Base-by-base conservation (phyloP, 2,113 vertebrate genomes). In the Leptobrachium ailaonicum region DNA sequence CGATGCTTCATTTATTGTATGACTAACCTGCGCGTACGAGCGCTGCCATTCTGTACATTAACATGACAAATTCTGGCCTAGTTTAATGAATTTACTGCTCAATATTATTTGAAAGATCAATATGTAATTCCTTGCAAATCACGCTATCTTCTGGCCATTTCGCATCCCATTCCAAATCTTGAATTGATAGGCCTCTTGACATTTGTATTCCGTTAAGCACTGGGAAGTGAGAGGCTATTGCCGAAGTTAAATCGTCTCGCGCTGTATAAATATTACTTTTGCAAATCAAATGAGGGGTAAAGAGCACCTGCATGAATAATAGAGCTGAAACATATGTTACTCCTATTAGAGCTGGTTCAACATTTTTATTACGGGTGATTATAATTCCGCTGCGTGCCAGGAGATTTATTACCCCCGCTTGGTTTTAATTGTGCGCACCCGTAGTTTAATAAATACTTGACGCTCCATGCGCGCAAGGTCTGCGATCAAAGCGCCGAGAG, bases 301-400 rank as follows among this genome's bases (percentile, higher is more conserved):
- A 75, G 72, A 60, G 72, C 79, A 69, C 79, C 64, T 81, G 41
- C 72, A 81, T 81, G 72, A 81, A 42, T 81, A 81, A 81, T 69
- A 73, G 64, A 50, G n/a, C 45, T 20, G 32, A 6, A 81, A 75
- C 72, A 81, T 68, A 81, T 80, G 71, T 81, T 69, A 54, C 71
- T 75, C 64, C 42, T 75, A 75, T 73, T 81, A 74, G 54, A 60
- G 62, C 50, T 50, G 79, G 40, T 75, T 75, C 56, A 75, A 50
- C 66, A 58, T 69, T 63, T 32, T 75, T 75, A 75, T 68, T 81
- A 75, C 43, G 71, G 56, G 7, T 42, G 58, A 54, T 41, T 50
- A 67, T 73, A 68, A 80, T 74, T 71, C 41, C 60, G 45, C 66
- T 13, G n/a, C 12, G 43, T 11, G 66, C 71, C 43, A 50, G 32